Evolutionary conservation across 2,797 vertebrate genomes (phyloP).

Genomic region (Limnodromus scolopaceus): DNA sequence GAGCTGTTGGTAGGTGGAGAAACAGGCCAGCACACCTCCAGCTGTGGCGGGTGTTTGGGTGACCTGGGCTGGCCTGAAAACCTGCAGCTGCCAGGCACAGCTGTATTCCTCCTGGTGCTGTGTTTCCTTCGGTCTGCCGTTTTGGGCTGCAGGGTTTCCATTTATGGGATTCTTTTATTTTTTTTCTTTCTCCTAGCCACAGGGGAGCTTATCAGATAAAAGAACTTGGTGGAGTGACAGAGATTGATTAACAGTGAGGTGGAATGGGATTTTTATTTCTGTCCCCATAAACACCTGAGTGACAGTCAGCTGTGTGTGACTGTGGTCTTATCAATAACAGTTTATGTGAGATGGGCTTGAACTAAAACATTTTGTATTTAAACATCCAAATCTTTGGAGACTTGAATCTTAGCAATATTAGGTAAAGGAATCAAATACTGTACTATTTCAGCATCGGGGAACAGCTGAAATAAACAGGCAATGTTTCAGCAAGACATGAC

Average conservation of each 20-base stretch:
- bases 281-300: constrained; percentile 23
- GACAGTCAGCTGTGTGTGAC: constrained; percentile 8
- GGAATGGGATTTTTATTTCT: constrained; percentile 49
- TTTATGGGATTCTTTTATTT: neutral
- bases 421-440: neutral
- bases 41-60: accelerated
- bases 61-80: neutral
- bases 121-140: accelerated
- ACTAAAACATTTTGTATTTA: neutral
- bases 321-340: constrained; percentile 27
- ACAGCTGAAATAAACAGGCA: neutral
- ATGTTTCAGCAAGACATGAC: neutral
- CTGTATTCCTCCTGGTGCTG: neutral
- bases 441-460: neutral
- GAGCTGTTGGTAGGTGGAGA: neutral
- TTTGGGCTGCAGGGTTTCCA: neutral
- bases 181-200: neutral
- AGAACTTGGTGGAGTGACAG: constrained; percentile 31
- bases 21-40: accelerated
- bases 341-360: neutral
- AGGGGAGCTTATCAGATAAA: neutral
- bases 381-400: neutral
- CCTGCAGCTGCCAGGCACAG: neutral
- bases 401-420: neutral
- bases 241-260: constrained; percentile 34